phyloP scores from a whole-genome alignment of 2,797 vertebrate species.

The Sandelia bainsii region DNA sequence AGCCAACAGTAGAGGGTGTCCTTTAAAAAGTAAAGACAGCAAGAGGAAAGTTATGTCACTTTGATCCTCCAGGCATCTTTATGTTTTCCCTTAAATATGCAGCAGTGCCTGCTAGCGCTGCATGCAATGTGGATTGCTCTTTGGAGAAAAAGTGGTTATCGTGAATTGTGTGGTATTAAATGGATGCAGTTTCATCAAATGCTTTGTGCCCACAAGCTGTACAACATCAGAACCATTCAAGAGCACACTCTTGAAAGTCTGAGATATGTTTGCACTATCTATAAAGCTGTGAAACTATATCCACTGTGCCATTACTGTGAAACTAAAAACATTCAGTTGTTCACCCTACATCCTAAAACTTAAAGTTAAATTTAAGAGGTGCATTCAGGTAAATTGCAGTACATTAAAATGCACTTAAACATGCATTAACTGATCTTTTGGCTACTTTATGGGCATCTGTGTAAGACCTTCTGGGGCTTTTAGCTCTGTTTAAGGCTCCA shows the following conservation, averaged over 20 bases:
- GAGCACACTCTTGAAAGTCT: neutral
- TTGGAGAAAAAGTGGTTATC: constrained; percentile 34
- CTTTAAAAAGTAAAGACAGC: constrained; percentile 76
- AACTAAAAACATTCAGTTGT: neutral
- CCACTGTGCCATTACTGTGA: neutral
- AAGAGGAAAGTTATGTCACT: constrained; percentile 67
- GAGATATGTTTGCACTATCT: neutral
- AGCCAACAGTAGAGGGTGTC: constrained; percentile 76
- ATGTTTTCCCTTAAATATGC: constrained; percentile 54
- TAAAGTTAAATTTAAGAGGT: neutral
- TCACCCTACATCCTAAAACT: neutral
- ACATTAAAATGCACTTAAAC: neutral
- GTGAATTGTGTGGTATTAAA: constrained; percentile 44
- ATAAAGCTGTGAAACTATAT: neutral
- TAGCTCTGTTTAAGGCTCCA: neutral
- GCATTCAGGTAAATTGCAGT: neutral
- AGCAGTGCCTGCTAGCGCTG: constrained; percentile 23
- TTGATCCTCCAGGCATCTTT: constrained; percentile 56
- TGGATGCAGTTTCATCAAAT: constrained; percentile 29
- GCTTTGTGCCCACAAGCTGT: constrained; percentile 21
- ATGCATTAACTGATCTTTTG: neutral
- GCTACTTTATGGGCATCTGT: no score
- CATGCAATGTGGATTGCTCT: constrained; percentile 33
- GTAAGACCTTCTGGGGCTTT: neutral
- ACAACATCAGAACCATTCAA: constrained; percentile 19